Evolutionary conservation across 2,113 vertebrate genomes (phyloP), one percentile per base, ranked within the genome.

Genomic region (Corythoichthys intestinalis): DNA sequence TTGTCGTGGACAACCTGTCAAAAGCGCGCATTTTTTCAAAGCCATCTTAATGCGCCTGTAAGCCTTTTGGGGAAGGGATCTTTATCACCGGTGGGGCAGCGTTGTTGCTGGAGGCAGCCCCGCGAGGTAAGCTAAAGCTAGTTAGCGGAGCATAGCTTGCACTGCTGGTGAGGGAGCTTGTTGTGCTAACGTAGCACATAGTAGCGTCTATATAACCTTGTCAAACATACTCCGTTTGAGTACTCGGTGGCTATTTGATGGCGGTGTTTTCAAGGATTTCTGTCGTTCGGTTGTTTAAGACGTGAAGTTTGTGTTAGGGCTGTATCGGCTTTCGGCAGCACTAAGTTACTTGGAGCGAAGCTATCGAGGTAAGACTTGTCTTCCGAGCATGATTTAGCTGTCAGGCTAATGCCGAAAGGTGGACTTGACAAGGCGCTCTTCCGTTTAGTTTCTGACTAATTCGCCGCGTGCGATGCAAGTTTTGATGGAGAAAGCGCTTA

Each of bases 51-150:
- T 34, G 61, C 20, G 12, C n/a, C 6, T 2, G 12, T 44, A 7
- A 63, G 58, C 71, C 41, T 73, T 64, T 67, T 70, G 10, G 60
- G 58, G 44, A 34, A 62, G 34, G 56, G 74, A 69, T 63, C 48
- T 46, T 61, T 28, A 46, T 15, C 14, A 7, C 61, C 35, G 74
- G 59, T 28, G 9, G 38, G 68, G 46, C 53, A 28, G 50, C 53
- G 39, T 58, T 71, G 84, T 85, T 70, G 81, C 82, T 79, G 85
- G 82, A 58, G 81, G 81, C 81, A 74, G 85, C 76, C 75, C 72
- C 69, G 75, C 39, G 75, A 82, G 89, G 89, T 91, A 67, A 91
- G 89, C 89, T 76, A 46, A 81, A 79, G 86, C 87, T 62, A 6
- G 79, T 70, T 86, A 86, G 79, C 81, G 74, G 34, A 44, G 47